Percentiles rank a stretch among this genome's conserved stretches.
These are phyloP conservation scores for Mimumesa dahlbomi DNA, from an alignment of 2,888 invertebrate species.

Conservation along the genomic window DNA sequence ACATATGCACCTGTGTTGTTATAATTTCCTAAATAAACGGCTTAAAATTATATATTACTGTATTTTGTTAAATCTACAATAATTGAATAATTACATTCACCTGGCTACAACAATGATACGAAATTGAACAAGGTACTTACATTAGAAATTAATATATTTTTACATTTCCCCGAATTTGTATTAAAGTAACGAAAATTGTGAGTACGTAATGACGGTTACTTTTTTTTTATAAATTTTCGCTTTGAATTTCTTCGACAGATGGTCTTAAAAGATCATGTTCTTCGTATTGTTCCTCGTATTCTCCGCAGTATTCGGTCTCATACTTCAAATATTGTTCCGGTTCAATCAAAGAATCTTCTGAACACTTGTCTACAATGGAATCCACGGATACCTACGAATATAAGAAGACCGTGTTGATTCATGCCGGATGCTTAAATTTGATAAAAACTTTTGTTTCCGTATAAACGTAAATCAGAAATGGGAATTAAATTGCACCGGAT, in stretches of 20 bases:
- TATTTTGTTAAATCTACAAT: not conserved
- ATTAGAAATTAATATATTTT: no score
- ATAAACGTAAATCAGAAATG: not conserved
- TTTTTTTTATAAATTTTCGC: not conserved
- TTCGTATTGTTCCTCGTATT: conserved; percentile 36
- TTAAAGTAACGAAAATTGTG: no score
- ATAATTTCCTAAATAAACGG: conserved; percentile 70
- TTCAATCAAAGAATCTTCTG: conserved; percentile 52
- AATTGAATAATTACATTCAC: not conserved
- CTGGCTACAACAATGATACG: no score
- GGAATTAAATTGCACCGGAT: conserved; percentile 19
- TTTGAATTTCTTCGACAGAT: not conserved
- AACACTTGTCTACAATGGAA: conserved; percentile 65
- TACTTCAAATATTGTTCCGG: conserved; percentile 58
- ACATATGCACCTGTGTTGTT: conserved; percentile 56
- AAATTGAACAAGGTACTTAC: no score
- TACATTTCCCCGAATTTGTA: no score
- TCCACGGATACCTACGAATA: conserved; percentile 60
- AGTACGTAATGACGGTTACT: no score
- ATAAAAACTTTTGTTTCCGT: not conserved
- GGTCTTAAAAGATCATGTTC: conserved; percentile 16
- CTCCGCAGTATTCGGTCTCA: conserved; percentile 52
- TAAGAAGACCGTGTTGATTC: not conserved
- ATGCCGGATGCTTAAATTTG: not conserved
- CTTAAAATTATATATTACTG: conserved; percentile 52